Base-by-base conservation (phyloP, 1,140 invertebrate species). In the Notospermus geniculatus region DNA sequence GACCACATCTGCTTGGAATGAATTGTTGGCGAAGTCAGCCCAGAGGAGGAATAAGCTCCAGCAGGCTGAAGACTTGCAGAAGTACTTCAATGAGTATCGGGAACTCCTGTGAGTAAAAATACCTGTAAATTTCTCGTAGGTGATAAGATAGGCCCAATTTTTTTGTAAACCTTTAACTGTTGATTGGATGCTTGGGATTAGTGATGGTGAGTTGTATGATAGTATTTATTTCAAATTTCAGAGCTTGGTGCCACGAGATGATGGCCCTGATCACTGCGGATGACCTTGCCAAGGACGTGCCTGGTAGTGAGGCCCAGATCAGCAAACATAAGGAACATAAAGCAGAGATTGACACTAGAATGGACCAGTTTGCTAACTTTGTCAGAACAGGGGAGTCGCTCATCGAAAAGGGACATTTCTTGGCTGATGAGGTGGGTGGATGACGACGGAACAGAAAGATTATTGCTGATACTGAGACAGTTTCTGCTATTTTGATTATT, bases 211-310 rank as follows among this genome's bases (percentile, higher is more conserved):
- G n/a, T n/a, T n/a, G n/a, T n/a, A n/a, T n/a, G n/a, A n/a, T n/a
- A n/a, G n/a, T n/a, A n/a, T n/a, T n/a, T n/a, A n/a, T n/a, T n/a
- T 13, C 27, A 61, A 94, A 97, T 80, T 83, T 96, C 30, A 90
- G 95, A 22, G 96, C 94, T 0, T 99, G 96, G 96, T 95, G 98
- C 79, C 93, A 92, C 77, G 95, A 98, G 80, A 98, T 97, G 91
- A 91, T 93, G 73, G 90, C 92, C 0, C 91, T 96, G 5, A 98
- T 99, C 69, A 91, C 91, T 0, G 93, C 96, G 22, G 95, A 98
- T 80, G 96, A 99, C 77, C 82, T 98, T 59, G 95, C 97, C 0
- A 97, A 97, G 80, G 96, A 98, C 60, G 93, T 99, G 23, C 91
- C 95, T 54, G 94, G 95, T 0, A 96, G 96, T 1, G 96, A 99